Evolutionary conservation across 2,888 invertebrate species (phyloP), one percentile per base, ranked within the genome.

Genomic region (Odontothrips loti): DNA sequence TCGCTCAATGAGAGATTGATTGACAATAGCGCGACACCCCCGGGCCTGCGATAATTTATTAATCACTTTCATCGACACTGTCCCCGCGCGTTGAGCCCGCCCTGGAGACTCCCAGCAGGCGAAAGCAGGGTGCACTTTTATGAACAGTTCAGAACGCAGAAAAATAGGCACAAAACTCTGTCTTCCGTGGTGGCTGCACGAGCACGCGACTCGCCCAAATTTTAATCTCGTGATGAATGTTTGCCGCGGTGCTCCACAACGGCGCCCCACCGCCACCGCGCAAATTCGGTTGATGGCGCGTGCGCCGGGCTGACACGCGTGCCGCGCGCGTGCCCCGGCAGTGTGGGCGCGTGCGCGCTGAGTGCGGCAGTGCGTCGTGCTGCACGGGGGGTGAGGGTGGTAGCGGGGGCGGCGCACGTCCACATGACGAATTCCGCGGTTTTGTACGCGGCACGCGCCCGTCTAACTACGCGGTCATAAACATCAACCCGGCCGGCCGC

Each of bases 1-100:
- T n/a, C n/a, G 20, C 58, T n/a, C 58, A 58, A 58, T 58, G n/a
- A 58, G n/a, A n/a, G 58, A 58, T 58, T 58, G 58, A 58, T 58
- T 58, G n/a, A 58, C 58, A 43, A 43, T 43, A 43, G 34, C 34
- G 34, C 34, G 34, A 6, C 34, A 6, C 34, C 34, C 34, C 34
- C 6, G 34, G 34, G 34, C 34, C 34, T 43, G 34, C 34, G 34
- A 6, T 43, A 43, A 43, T 43, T 43, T 43, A 43, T 43, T 43
- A 43, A 43, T 43, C 34, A 43, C 34, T 6, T 43, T 43, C 34
- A 6, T 6, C 3, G 34, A 2, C 34, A 6, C n/a, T n/a, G n/a
- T n/a, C n/a, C n/a, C n/a, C n/a, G n/a, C n/a, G n/a, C n/a, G n/a
- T n/a, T n/a, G n/a, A n/a, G n/a, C n/a, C n/a, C n/a, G n/a, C n/a